Base-by-base conservation (phyloP, 2,888 invertebrate species). In the Reticulitermes lucifugus region DNA sequence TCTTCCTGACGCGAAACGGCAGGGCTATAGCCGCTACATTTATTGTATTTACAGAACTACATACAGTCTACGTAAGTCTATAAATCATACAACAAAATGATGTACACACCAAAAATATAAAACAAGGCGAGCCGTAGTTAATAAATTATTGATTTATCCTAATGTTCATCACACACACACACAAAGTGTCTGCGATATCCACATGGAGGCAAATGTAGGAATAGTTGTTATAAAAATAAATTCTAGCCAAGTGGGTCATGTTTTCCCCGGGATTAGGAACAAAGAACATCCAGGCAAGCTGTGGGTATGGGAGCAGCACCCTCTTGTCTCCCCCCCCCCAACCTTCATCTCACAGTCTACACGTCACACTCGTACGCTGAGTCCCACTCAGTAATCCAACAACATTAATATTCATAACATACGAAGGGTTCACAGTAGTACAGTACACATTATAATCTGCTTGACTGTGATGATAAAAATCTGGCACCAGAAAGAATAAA, bases 361-460 rank as follows among this genome's bases (percentile, higher is more conserved):
- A 77, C 46, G n/a, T 77, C 77, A 46, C 46, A 46, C 51, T 55
- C 55, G 41, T 73, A 46, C 46, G 35, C 21, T n/a, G 46, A 41
- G 46, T 46, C 43, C 77, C 77, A 41, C 21, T 46, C 77, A 77
- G 88, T 90, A 89, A 89, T 89, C 89, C 89, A 87, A 86, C 86
- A 87, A 88, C 89, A 89, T 90, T 90, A 90, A 89, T 89, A 90
- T 90, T 90, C 90, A 90, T 90, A 89, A 79, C 84, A 65, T 41
- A 70, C 60, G 77, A 77, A 77, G 79, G 60, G 79, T 79, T 79
- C 79, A 25, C 84, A 35, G n/a, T 79, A 51, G 65, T 25, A 65
- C 25, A 25, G 25, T 25, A 25, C 65, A 65, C 60, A 84, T 82
- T 82, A 82, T 82, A 82, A 51, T 82, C 65, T 84, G 79, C 79